These are phyloP conservation scores for Megamerina dolium DNA, from an alignment of 2,888 invertebrate species.

Conservation along the genomic window DNA sequence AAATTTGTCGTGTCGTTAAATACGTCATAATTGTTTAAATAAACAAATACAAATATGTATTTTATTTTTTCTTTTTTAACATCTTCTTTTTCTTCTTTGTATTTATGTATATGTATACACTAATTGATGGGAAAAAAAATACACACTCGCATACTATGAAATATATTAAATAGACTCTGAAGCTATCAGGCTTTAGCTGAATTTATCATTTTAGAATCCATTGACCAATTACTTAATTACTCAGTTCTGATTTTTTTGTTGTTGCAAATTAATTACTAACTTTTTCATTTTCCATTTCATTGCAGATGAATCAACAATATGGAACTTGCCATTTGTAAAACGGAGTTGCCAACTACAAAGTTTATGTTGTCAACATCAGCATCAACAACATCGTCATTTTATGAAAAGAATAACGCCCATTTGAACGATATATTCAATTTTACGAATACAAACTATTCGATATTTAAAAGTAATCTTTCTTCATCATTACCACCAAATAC, in stretches of 20 bases:
- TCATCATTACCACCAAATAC: too few species aligned
- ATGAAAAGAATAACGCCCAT: conserved; percentile 30
- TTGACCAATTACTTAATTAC: too few species aligned
- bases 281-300: neutral
- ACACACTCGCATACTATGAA: too few species aligned
- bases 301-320: conserved; percentile 41
- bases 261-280: too few species aligned
- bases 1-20: conserved; percentile 6
- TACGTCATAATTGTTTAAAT: conserved; percentile 34
- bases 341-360: conserved; percentile 40
- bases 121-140: too few species aligned
- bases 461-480: conserved; percentile 26
- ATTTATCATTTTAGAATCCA: too few species aligned
- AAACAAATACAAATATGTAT: too few species aligned
- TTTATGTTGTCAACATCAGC: conserved; percentile 42
- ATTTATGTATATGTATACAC: neutral
- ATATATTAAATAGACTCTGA: too few species aligned
- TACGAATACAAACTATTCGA: conserved; percentile 33
- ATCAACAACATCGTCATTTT: conserved; percentile 29
- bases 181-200: too few species aligned
- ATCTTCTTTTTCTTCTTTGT: neutral
- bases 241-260: too few species aligned
- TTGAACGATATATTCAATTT: conserved; percentile 37
- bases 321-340: conserved; percentile 46
- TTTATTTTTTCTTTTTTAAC: too few species aligned